phyloP scores from a whole-genome alignment of 2,888 invertebrate species.

The Aethes cnicana region DNA sequence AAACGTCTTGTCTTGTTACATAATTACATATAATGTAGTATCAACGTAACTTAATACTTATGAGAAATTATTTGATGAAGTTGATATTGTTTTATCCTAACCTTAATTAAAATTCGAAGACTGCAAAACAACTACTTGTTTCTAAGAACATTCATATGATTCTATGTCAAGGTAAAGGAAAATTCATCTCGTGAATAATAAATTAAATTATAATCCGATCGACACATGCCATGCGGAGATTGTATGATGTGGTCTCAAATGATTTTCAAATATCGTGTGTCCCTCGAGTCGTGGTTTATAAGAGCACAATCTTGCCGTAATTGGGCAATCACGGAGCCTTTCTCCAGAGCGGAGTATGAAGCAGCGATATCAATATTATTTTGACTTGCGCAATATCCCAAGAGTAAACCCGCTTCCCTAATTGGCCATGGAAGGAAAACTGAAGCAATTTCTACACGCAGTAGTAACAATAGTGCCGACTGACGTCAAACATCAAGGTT shows the following conservation, averaged over 20 bases:
- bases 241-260: no score
- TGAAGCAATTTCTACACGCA: constrained; percentile 21
- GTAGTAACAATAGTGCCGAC: background rate
- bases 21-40: background rate
- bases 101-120: background rate
- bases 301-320: constrained; percentile 31
- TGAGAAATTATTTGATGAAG: constrained; percentile 3
- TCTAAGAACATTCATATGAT: constrained; percentile 66
- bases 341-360: constrained; percentile 32
- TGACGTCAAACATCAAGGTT: constrained; percentile 18
- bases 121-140: constrained; percentile 51
- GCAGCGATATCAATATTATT: constrained; percentile 21
- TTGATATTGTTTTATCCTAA: constrained; percentile 11
- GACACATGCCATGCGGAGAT: no score
- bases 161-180: constrained; percentile 61
- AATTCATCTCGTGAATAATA: background rate
- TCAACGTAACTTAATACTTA: constrained; percentile 3
- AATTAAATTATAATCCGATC: constrained; percentile 32
- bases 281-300: constrained; percentile 4
- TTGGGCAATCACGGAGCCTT: constrained; percentile 34
- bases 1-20: background rate
- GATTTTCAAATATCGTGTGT: no score
- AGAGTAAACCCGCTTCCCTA: constrained; percentile 43
- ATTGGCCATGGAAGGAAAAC: constrained; percentile 50
- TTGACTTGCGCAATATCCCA: constrained; percentile 37